These are phyloP conservation scores for Sweltsa coloradensis DNA, from an alignment of 1,140 invertebrate species.

Conservation along the genomic window DNA sequence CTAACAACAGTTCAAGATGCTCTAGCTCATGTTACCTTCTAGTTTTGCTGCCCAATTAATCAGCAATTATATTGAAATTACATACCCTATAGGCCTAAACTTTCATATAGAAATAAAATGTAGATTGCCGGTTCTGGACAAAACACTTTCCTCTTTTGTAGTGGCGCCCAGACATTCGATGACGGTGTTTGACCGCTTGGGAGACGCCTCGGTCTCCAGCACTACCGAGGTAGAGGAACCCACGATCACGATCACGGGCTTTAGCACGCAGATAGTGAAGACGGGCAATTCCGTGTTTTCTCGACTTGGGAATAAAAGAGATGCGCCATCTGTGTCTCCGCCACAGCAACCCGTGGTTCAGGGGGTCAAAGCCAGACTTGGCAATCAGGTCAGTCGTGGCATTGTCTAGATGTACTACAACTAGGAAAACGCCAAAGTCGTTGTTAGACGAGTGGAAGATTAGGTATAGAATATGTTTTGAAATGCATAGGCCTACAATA, in stretches of 20 bases:
- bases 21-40: neutral
- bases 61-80: neutral
- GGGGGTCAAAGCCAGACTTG: no score
- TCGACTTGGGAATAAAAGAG: no score
- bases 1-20: no score
- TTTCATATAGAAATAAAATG: neutral
- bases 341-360: no score
- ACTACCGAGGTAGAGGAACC: conserved; percentile 3
- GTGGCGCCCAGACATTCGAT: conserved; percentile 13
- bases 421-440: no score
- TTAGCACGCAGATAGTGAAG: conserved; percentile 4
- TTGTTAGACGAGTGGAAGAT: no score
- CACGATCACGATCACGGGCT: conserved; percentile 6
- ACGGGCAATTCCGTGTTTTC: no score
- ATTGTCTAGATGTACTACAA: no score
- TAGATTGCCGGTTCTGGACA: neutral
- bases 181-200: conserved; percentile 24
- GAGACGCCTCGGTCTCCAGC: conserved; percentile 16
- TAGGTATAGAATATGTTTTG: no score
- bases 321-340: no score
- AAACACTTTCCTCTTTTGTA: neutral
- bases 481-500: no score
- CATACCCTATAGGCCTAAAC: neutral
- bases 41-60: neutral
- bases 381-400: no score